Percentiles rank a stretch among this genome's conserved stretches.
These are phyloP conservation scores for Gymnoscopelus braueri DNA, from an alignment of 2,797 vertebrate species.

Conservation along the genomic window DNA sequence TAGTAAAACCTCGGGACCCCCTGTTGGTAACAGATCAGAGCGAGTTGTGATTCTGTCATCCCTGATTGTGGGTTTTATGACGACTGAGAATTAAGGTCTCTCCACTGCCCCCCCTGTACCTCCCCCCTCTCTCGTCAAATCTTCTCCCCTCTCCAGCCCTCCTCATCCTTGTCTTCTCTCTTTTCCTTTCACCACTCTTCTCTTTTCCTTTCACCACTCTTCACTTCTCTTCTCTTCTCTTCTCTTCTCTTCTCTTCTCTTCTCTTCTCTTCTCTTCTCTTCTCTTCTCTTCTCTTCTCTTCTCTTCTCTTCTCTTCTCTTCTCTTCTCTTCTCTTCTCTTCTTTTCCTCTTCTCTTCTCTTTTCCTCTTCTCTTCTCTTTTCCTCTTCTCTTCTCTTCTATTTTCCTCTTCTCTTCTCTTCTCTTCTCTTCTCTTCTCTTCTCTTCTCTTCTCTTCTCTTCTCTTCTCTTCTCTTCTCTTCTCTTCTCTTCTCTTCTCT, in stretches of 20 bases:
- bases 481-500: constrained; percentile 17
- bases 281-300: constrained; percentile 25
- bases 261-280: constrained; percentile 8
- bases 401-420: background rate
- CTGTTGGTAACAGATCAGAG: no score
- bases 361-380: background rate
- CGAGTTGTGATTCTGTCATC: no score
- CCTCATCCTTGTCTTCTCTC: constrained; percentile 9
- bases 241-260: background rate
- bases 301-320: constrained; percentile 17
- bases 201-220: background rate
- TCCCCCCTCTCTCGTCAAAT: background rate
- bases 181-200: background rate
- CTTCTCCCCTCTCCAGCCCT: background rate
- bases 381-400: background rate
- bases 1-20: no score
- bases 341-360: background rate
- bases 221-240: no score
- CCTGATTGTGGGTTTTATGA: no score
- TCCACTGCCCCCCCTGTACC: no score
- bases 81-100: no score
- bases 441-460: background rate
- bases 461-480: background rate
- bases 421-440: background rate
- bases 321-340: background rate